Evolutionary conservation across 1,140 invertebrate genomes (phyloP), one percentile per base, ranked within the genome.

Genomic region (Pantala flavescens): DNA sequence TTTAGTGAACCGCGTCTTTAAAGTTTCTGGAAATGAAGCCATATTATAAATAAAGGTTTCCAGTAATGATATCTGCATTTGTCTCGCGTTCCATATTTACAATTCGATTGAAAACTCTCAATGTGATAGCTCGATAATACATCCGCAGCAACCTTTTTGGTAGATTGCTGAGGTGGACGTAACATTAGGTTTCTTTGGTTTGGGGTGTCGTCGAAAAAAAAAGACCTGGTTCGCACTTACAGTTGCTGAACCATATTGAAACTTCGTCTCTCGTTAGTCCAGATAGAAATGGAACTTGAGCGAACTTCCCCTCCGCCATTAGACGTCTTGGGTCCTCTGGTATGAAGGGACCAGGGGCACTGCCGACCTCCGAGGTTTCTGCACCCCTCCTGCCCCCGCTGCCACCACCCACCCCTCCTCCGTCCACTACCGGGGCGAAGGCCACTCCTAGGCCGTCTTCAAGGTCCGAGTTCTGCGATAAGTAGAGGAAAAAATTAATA

Each of bases 201-300:
- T n/a, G n/a, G 28, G 28, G 2, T 36, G 28, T 36, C 9, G 28
- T 5, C 28, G 9, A 9, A 9, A 9, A 36, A 36, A 36, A 36
- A 9, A 36, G 9, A n/a, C n/a, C n/a, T n/a, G 28, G 28, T 43
- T 72, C 16, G 14, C n/a, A 75, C 77, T 79, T 77, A 81, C 81
- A 79, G 43, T 79, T 78, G 24, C 76, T 78, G 73, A 81, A 81
- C 81, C 81, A 82, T 73, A 82, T 81, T 75, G 81, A 81, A 63
- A 82, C 81, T 77, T 82, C 81, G 72, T 82, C 80, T 71, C 75
- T 78, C 3, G 82, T 82, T 70, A 82, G 78, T n/a, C 81, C 80
- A 28, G 80, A 78, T 23, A 83, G 76, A 23, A 82, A 78, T 12
- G 81, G 82, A 49, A 82, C 79, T 24, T 76, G 76, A 49, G 78